phyloP scores from a whole-genome alignment of 2,797 vertebrate genomes.

The Typhlichthys eigenmanni region DNA sequence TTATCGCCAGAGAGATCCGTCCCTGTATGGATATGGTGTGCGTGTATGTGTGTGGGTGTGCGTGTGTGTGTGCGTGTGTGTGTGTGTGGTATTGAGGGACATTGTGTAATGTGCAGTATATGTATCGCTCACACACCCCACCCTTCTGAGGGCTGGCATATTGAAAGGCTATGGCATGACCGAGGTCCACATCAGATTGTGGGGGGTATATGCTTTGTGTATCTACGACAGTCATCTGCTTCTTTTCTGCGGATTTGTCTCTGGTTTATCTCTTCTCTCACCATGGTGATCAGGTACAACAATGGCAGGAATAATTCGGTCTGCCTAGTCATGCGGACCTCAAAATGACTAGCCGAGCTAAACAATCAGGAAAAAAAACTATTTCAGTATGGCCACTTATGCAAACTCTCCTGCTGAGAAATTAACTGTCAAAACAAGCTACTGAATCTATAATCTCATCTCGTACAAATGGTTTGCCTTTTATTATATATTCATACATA shows the following conservation, averaged over 20 bases:
- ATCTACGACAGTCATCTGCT: conserved; percentile 25
- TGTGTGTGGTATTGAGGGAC: background rate
- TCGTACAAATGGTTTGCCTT: conserved; percentile 45
- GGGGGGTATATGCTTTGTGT: conserved; percentile 39
- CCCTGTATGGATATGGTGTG: conserved; percentile 16
- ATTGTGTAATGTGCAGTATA: conserved; percentile 2
- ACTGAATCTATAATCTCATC: conserved; percentile 43
- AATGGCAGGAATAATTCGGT: conserved; percentile 44
- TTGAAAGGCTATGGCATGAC: conserved; percentile 54
- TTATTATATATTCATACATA: conserved; percentile 48
- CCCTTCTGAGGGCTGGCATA: conserved; percentile 33
- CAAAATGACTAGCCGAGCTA: conserved; percentile 49
- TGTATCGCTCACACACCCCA: conserved; percentile 7
- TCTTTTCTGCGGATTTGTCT: background rate
- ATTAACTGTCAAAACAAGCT: conserved; percentile 59
- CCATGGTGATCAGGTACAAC: conserved; percentile 43
- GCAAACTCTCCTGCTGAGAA: conserved; percentile 57
- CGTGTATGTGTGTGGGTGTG: conserved; percentile 25
- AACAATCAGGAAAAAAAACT: conserved; percentile 48
- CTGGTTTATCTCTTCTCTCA: conserved; percentile 29
- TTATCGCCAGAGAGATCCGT: conserved; percentile 43
- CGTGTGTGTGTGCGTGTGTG: conserved; percentile 24
- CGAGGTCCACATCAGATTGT: conserved; percentile 51
- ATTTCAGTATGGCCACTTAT: conserved; percentile 62
- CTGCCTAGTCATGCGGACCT: conserved; percentile 38